Conservation (phyloP, 1,140 invertebrate genomes). For the Saccostrea glomerata region DNA sequence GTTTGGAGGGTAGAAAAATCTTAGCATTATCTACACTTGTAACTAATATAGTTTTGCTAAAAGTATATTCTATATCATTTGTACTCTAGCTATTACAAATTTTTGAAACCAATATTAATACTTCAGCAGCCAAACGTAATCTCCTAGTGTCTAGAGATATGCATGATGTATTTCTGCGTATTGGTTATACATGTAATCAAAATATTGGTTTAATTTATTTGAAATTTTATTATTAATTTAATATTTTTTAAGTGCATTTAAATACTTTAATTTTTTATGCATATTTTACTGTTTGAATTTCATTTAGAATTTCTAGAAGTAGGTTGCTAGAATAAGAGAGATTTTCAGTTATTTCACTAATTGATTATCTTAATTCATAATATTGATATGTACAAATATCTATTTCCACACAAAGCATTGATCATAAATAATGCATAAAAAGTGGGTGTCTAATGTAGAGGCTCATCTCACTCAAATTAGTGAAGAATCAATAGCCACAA, state of each 20-base stretch:
- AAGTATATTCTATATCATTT: neutral
- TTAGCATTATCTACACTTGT: neutral
- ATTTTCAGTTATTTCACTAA: neutral
- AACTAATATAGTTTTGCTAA: neutral
- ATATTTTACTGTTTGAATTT: neutral
- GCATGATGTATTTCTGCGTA: neutral
- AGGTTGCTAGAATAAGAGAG: neutral
- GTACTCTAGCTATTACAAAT: neutral
- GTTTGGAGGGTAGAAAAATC: neutral
- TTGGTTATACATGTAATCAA: neutral
- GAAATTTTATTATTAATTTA: neutral
- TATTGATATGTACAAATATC: neutral
- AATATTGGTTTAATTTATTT: neutral
- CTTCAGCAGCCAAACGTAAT: neutral
- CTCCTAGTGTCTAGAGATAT: neutral
- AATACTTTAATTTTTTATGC: neutral
- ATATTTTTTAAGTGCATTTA: neutral
- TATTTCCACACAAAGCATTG: neutral
- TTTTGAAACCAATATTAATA: neutral
- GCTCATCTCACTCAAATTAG: slow-evolving; percentile 4
- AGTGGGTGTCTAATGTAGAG: neutral
- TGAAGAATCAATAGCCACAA: slow-evolving; percentile 29
- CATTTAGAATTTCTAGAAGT: neutral
- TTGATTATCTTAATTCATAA: neutral
- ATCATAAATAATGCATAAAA: neutral